Evolutionary conservation across 1,140 invertebrate species (phyloP), one percentile per base, ranked within the genome.

Genomic region (Diploscapter pachys): DNA sequence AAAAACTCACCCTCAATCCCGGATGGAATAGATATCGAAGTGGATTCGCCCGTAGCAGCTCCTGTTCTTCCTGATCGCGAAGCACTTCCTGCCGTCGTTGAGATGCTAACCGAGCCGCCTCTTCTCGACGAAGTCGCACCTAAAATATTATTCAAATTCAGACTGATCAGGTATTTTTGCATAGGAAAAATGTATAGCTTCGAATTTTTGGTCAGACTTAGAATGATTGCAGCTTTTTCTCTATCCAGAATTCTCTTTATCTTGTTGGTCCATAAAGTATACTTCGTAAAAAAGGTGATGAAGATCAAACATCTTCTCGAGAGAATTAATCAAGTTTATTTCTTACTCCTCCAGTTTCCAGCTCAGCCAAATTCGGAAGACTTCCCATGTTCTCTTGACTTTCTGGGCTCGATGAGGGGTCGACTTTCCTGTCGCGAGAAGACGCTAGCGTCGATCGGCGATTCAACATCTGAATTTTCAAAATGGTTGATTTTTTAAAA

Each of bases 1-100:
- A 31, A 3, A 6, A 51, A 88, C 88, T 89, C 89, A 98, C 95
- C 92, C 95, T 95, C 80, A 98, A 92, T 89, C 93, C 91, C 81
- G 94, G 94, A 92, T 93, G 95, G 90, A 93, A 91, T 86, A 97
- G 89, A 87, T 95, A 96, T 71, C 96, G 90, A 77, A 97, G 89
- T 81, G 95, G 95, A 89, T 96, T 96, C 80, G 93, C 93, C 85
- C 92, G 89, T 72, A 95, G 90, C 86, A 92, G 90, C 87, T 97
- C 95, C 71, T 92, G 91, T 86, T 96, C 92, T 86, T 98, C 94
- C 81, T 92, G 90, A 88, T 95, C 91, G 77, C 92, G 89, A 80
- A 95, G 90, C 66, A 96, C 89, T 87, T 96, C 94, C 87, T 98
- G 95, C 75, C 96, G 90, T 71, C 95, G 90, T 76, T 93, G 92